Percentiles rank a stretch among this genome's conserved stretches.
phyloP scores from a whole-genome alignment of 1,140 invertebrate genomes.

The Stegodyphus mimosarum region DNA sequence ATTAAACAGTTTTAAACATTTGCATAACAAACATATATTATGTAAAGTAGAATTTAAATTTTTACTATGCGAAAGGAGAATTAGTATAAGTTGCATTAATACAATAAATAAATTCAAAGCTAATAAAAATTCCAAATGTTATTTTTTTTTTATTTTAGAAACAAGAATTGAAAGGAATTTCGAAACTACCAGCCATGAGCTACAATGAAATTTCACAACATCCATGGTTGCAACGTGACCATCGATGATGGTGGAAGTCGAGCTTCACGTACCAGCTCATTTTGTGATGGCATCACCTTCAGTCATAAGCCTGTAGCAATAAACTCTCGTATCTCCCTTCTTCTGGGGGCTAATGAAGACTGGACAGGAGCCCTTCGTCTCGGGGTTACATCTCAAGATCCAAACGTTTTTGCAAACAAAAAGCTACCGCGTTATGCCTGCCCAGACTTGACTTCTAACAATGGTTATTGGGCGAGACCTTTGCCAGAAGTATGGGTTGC shows the following conservation, averaged over 20 bases:
- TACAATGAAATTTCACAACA: slow-evolving; percentile 63
- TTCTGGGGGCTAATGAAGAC: slow-evolving; percentile 63
- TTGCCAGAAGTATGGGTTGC: slow-evolving; percentile 65
- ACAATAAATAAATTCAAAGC: too few species aligned
- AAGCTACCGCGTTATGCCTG: slow-evolving; percentile 67
- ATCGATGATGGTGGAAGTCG: slow-evolving; percentile 61
- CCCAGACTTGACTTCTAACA: slow-evolving; percentile 66
- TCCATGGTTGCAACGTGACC: slow-evolving; percentile 63
- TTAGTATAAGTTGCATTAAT: too few species aligned
- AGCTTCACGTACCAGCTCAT: slow-evolving; percentile 65
- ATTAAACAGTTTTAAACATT: too few species aligned
- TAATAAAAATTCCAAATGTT: neutral
- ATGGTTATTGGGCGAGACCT: slow-evolving; percentile 68
- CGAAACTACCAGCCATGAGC: neutral
- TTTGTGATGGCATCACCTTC: slow-evolving; percentile 69
- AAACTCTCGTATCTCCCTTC: slow-evolving; percentile 66
- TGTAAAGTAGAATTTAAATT: too few species aligned
- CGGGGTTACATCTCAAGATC: slow-evolving; percentile 68
- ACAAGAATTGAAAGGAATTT: neutral
- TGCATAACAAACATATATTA: too few species aligned
- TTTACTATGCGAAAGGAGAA: too few species aligned
- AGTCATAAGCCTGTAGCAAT: slow-evolving; percentile 66
- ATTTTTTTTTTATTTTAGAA: neutral
- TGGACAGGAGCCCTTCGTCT: slow-evolving; percentile 69
- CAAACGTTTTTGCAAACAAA: slow-evolving; percentile 59